Percentiles rank a stretch among this genome's conserved stretches.
These are phyloP conservation scores for Brassicogethes aeneus DNA, from an alignment of 2,888 invertebrate species.

Conservation along the genomic window DNA sequence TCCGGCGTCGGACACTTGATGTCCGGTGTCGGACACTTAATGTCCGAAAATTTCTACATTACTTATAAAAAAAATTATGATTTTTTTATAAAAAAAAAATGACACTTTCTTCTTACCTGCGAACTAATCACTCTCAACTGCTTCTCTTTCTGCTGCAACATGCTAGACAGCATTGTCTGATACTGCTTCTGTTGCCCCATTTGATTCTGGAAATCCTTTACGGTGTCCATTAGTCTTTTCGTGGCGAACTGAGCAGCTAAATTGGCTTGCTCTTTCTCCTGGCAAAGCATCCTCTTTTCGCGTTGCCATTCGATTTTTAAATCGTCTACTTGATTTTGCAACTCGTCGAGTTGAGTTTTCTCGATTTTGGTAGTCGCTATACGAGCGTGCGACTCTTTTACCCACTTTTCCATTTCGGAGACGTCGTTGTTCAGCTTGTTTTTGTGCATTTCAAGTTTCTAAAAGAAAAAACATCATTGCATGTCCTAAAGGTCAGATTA, in stretches of 20 bases:
- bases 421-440: background rate
- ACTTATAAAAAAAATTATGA: no score
- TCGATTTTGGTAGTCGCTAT: background rate
- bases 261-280: conserved; percentile 31
- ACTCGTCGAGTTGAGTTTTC: background rate
- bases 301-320: background rate
- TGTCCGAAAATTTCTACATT: no score
- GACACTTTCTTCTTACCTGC: no score
- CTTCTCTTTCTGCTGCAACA: conserved; percentile 31
- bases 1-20: no score
- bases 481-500: no score
- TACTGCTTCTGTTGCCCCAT: conserved; percentile 29
- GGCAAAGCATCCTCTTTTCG: conserved; percentile 4
- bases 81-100: no score
- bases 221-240: conserved; percentile 31
- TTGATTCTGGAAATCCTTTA: conserved; percentile 32
- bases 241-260: conserved; percentile 34
- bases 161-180: conserved; percentile 27
- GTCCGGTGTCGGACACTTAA: no score
- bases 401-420: background rate
- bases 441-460: background rate
- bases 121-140: conserved; percentile 18
- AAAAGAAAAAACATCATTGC: no score
- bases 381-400: background rate
- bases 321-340: background rate